A percentile compares a stretch with the other conserved stretches of the same genome.
Evolutionary conservation across 2,888 invertebrate genomes (phyloP).

Genomic region (Myathropa florea): DNA sequence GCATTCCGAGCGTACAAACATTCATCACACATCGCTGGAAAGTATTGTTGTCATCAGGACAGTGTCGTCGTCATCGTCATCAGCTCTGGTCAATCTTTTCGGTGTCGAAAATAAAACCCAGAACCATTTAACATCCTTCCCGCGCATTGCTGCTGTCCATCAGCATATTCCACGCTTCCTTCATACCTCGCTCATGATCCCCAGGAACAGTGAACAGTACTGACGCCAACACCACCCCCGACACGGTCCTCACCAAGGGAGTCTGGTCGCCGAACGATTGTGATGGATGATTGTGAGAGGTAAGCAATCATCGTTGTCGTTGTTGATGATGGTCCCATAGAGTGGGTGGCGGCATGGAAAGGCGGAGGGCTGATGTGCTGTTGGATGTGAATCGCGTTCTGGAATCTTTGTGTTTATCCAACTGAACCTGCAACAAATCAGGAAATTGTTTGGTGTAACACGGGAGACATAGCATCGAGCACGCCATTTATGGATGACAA

Average conservation of each 20-base stretch:
- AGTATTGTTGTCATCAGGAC: slow-evolving; percentile 25
- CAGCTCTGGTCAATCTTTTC: slow-evolving; percentile 48
- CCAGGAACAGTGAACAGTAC: background rate
- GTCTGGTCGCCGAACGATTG: slow-evolving; percentile 10
- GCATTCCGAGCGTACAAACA: slow-evolving; percentile 59
- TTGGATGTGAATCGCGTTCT: slow-evolving; percentile 20
- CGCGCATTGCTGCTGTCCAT: slow-evolving; percentile 28
- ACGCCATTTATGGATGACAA: slow-evolving; percentile 56
- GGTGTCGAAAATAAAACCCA: slow-evolving; percentile 55
- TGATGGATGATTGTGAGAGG: slow-evolving; percentile 66
- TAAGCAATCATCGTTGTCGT: slow-evolving; percentile 53
- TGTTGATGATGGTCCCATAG: slow-evolving; percentile 13
- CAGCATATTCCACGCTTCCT: slow-evolving; percentile 60
- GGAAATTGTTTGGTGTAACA: slow-evolving; percentile 59
- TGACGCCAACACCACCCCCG: background rate
- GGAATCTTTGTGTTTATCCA: slow-evolving; percentile 62
- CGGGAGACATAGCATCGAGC: slow-evolving; percentile 22
- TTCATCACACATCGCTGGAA: slow-evolving; percentile 51
- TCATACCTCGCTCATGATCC: slow-evolving; percentile 49
- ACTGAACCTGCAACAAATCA: slow-evolving; percentile 54
- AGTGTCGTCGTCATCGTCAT: slow-evolving; percentile 31
- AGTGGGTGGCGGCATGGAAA: background rate
- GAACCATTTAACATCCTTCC: slow-evolving; percentile 34
- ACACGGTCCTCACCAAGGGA: background rate
- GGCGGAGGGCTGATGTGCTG: background rate